Percentiles rank a stretch among this genome's conserved stretches.
phyloP scores from a whole-genome alignment of 2,888 invertebrate genomes.

The Camptogramma bilineatum region DNA sequence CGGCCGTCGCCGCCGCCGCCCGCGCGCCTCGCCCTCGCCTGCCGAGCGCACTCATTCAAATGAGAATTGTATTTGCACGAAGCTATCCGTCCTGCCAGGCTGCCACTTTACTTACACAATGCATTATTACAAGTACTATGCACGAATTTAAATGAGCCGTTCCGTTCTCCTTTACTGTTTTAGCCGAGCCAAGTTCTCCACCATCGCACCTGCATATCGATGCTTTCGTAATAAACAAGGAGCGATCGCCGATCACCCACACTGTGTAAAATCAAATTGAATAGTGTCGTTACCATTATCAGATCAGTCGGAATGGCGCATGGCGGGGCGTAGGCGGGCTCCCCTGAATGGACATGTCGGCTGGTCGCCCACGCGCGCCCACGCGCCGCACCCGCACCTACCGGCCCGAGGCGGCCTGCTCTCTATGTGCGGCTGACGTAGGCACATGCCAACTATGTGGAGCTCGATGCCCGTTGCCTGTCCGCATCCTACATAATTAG shows the following conservation, averaged over 20 bases:
- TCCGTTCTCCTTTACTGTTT: constrained; percentile 47
- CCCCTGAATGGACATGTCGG: constrained; percentile 76
- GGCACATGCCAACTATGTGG: constrained; percentile 14
- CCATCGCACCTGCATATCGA: constrained; percentile 41
- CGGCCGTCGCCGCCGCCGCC: constrained; percentile 61
- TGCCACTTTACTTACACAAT: constrained; percentile 56
- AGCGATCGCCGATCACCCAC: constrained; percentile 50
- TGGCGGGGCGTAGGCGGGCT: constrained; percentile 63
- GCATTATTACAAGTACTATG: constrained; percentile 55
- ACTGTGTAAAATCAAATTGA: constrained; percentile 54
- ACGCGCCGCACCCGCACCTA: constrained; percentile 43
- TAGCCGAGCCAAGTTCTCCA: constrained; percentile 44
- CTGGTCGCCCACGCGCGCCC: constrained; percentile 58
- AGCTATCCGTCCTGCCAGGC: constrained; percentile 46
- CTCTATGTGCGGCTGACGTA: constrained; percentile 11
- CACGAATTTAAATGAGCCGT: constrained; percentile 52
- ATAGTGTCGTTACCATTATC: constrained; percentile 65
- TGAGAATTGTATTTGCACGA: constrained; percentile 75
- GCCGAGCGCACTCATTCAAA: constrained; percentile 63
- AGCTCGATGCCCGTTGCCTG: constrained; percentile 37
- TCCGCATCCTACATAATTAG: constrained; percentile 50
- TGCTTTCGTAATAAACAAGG: constrained; percentile 46
- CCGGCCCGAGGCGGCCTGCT: constrained; percentile 44
- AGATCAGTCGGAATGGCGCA: constrained; percentile 60
- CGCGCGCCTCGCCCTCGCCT: constrained; percentile 52